Evolutionary conservation across 2,113 vertebrate genomes (phyloP).

Genomic region (Forbesichthys papilliferus): DNA sequence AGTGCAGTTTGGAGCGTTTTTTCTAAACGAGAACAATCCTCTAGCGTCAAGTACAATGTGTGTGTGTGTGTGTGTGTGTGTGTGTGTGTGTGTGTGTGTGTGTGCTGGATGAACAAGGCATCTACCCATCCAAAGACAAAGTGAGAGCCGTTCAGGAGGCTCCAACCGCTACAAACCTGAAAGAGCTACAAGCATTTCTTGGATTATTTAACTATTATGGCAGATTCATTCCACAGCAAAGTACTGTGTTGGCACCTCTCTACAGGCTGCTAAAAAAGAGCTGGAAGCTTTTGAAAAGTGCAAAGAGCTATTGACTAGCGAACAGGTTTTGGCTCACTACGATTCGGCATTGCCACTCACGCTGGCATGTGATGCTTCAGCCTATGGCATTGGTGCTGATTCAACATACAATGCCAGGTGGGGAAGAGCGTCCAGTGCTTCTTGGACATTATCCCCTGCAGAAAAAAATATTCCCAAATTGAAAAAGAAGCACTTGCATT

Average conservation of each 20-base stretch:
- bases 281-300: constrained; percentile 14
- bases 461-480: too few species aligned
- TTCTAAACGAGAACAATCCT: too few species aligned
- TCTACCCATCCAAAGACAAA: too few species aligned
- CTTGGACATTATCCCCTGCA: too few species aligned
- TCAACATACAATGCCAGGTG: not conserved
- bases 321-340: constrained; percentile 13
- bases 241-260: constrained; percentile 8
- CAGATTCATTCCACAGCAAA: not conserved
- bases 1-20: too few species aligned
- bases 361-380: constrained; percentile 25
- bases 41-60: too few species aligned
- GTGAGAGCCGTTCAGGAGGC: too few species aligned
- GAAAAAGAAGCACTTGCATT: too few species aligned
- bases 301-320: constrained; percentile 22
- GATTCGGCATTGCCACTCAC: constrained; percentile 3
- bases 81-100: too few species aligned
- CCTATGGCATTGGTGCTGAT: constrained; percentile 17
- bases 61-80: too few species aligned
- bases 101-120: too few species aligned
- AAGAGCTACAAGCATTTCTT: constrained; percentile 18
- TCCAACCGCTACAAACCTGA: not conserved
- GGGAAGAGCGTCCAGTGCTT: not conserved
- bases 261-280: constrained; percentile 8
- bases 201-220: constrained; percentile 25